Base-by-base conservation (phyloP, 2,888 invertebrate species). In the Cephus rjabovi region DNA sequence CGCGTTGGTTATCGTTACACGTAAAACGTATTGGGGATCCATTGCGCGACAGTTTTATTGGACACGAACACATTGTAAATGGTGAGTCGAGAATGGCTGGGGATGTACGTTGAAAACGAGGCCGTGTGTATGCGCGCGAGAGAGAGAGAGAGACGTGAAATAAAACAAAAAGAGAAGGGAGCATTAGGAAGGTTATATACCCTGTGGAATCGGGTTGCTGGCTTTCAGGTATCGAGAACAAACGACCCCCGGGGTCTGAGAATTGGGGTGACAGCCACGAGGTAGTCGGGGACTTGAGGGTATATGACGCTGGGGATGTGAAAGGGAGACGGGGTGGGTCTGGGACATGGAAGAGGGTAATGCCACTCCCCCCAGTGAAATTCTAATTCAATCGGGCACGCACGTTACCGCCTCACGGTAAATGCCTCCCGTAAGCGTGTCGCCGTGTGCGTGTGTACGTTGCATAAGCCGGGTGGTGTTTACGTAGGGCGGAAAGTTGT, bases 191-290 rank as follows among this genome's bases (percentile, higher is more conserved):
- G 71, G 71, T 71, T 71, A 30, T 71, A 34, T 11, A 30, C 71
- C 34, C 71, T 31, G 34, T 23, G 71, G 23, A 71, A 71, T 71
- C 71, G 71, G 71, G 23, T 71, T 71, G 34, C 23, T 11, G 30
- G 71, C 71, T n/a, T 23, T 34, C 31, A 71, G 71, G 71, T 71
- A 71, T 71, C 34, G 71, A 12, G 71, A 71, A 34, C 71, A 71
- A 71, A 71, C 71, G 6, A 34, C 31, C 71, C 11, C 71, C 56
- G 56, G 56, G 56, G 23, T 56, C 56, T 15, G 9, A 56, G 23
- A 56, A 56, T 56, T 56, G 56, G 56, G 56, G 56, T 23, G 56
- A 56, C 56, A 56, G 23, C 23, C 23, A 15, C 30, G 71, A 30
- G 71, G 23, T 71, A 71, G 34, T 71, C 3, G 11, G 71, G 23